Evolutionary conservation across 2,113 vertebrate genomes (phyloP).

Genomic region (Scatophagus argus): DNA sequence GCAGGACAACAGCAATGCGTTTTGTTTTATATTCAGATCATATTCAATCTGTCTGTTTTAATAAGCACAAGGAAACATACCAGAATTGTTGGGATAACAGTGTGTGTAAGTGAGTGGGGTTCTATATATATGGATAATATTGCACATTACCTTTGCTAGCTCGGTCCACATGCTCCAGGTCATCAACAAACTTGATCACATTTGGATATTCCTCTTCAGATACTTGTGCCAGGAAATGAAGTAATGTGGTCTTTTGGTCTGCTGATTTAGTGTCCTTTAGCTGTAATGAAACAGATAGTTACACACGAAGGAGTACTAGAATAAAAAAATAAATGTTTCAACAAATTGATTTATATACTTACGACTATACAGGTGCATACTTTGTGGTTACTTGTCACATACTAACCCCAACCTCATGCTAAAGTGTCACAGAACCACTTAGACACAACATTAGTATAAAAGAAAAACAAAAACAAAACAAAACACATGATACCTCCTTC

Average conservation of each 20-base stretch:
- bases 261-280: constrained; percentile 95
- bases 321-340: too few species aligned
- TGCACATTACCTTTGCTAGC: constrained; percentile 89
- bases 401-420: too few species aligned
- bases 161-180: constrained; percentile 93
- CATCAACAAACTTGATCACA: constrained; percentile 89
- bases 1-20: background rate
- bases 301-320: too few species aligned
- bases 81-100: background rate
- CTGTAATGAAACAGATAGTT: constrained; percentile 72
- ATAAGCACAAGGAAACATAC: background rate
- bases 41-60: background rate
- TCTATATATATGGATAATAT: background rate
- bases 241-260: constrained; percentile 94
- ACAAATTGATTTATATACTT: too few species aligned
- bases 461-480: too few species aligned
- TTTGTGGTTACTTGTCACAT: too few species aligned
- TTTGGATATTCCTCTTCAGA: constrained; percentile 93
- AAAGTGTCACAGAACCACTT: too few species aligned
- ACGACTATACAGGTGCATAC: too few species aligned
- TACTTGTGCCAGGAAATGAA: constrained; percentile 93
- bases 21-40: background rate
- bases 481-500: too few species aligned
- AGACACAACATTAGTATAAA: too few species aligned
- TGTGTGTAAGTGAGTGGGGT: background rate